Evolutionary conservation across 2,113 vertebrate species (phyloP), one percentile per base, ranked within the genome.

Genomic region (Eulacestoma nigropectus): DNA sequence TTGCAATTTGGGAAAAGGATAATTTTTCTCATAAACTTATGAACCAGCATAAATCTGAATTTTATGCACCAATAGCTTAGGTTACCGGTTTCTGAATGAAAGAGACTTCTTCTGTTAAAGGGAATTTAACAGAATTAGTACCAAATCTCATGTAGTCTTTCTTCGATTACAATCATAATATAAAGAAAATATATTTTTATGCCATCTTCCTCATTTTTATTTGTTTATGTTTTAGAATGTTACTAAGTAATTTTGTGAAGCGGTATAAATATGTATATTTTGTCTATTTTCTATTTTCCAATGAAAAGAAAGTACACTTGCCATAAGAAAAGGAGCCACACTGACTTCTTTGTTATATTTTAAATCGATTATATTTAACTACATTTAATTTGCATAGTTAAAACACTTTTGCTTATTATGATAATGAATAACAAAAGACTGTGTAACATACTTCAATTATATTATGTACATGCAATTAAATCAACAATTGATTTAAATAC

Each of bases 281-380:
- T 95, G 67, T 97, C 97, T 96, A 94, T 96, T 96, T 95, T 96
- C 39, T 93, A 86, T 97, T 95, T 96, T 97, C 64, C 50, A 85
- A 87, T 95, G 59, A 95, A 77, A 90, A 65, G 18, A 78, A 89
- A 82, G 2, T 7, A 53, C 69, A 95, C 77, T 91, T 96, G 37
- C 44, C 74, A 52, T 83, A 44, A 89, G 90, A 93, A 94, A 91
- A 64, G 78, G 70, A 97, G 81, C 47, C 92, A 90, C 42, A n/a
- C 11, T 26, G 46, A 57, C 32, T 90, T 82, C 76, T 96, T 92
- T 97, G 94, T 93, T 96, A 63, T 57, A 50, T 85, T 85, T 84
- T 30, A 92, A 95, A 97, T 78, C 96, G 73, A 87, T 93, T 95
- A 56, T 73, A 95, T 95, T 97, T 92, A 92, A 93, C 56, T 78